Conservation (phyloP, 2,113 vertebrate genomes). For the Cyprinodon variegatus region DNA sequence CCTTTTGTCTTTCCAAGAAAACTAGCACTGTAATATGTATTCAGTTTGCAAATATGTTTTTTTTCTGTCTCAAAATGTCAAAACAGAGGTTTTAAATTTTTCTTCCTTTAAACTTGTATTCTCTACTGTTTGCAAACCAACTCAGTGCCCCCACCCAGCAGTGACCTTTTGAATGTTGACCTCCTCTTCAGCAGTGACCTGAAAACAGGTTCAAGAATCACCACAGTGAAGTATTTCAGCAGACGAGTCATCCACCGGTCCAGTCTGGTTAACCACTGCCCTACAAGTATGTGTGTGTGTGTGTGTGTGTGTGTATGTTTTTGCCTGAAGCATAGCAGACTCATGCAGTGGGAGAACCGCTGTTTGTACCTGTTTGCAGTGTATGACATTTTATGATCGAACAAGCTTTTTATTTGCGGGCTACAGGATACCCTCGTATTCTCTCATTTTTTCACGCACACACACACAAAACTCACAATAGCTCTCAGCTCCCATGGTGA, state of each 20-base stretch:
- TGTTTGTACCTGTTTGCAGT: slow-evolving; percentile 9
- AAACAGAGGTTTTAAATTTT: background rate
- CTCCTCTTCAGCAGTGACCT: slow-evolving; percentile 53
- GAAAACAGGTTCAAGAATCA: slow-evolving; percentile 55
- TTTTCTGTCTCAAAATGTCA: background rate
- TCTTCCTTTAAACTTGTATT: background rate
- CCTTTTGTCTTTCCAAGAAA: too few relatives aligned
- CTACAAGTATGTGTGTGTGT: slow-evolving; percentile 39
- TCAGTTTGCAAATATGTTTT: too few relatives aligned
- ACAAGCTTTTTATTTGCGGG: slow-evolving; percentile 54
- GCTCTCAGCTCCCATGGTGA: slow-evolving; percentile 61
- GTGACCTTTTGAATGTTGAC: slow-evolving; percentile 59
- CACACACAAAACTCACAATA: slow-evolving; percentile 37
- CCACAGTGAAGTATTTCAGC: slow-evolving; percentile 37
- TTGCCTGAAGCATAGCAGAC: background rate
- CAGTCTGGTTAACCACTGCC: slow-evolving; percentile 61
- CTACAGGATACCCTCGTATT: slow-evolving; percentile 41
- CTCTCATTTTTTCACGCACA: slow-evolving; percentile 13
- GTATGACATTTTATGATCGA: slow-evolving; percentile 29
- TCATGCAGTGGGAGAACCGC: background rate
- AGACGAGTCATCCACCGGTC: slow-evolving; percentile 32
- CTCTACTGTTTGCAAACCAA: slow-evolving; percentile 13
- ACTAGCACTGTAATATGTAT: too few relatives aligned
- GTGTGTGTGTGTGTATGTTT: slow-evolving; percentile 13
- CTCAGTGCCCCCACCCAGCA: background rate